Base-by-base conservation (phyloP, 1,140 invertebrate genomes). In the Formica exsecta region DNA sequence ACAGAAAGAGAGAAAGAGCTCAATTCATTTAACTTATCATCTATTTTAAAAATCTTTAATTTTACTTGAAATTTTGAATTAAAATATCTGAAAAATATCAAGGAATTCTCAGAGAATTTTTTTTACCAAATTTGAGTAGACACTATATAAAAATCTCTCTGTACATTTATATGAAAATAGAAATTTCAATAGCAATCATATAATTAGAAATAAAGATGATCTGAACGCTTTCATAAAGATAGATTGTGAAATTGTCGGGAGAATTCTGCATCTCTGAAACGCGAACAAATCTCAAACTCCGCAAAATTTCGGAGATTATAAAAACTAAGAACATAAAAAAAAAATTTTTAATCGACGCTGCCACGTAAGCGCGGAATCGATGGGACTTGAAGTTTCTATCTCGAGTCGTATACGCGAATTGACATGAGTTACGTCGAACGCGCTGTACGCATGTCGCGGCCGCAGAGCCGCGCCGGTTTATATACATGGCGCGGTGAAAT, bases 401-500 rank as follows among this genome's bases (percentile, higher is more conserved):
- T 13, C 25, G 9, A 38, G 16, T 44, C 38, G 22, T 19, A 0
- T 32, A 16, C 79, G 38, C 54, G 22, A 36, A 19, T 57, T 51
- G 48, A 6, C 16, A 13, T 6, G 38, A 90, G 66, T 86, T 86
- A 89, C 29, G 36, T 41, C 29, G 44, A 89, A 87, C 11, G 64
- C 59, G 93, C 65, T 92, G 91, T 51, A 95, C 94, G 85, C 51
- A 11, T 59, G 66, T 51, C 65, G 48, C 65, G 29, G 44, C 22
- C 48, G 36, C 22, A 22, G 41, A 59, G 62, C 25, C 89, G 68
- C 94, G 65, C 48, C 48, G 48, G 48, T 19, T 51, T 6, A 51
- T 51, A 51, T 51, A 51, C 48, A 51, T 19, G 48, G 48, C 48
- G 95, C 86, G 91, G 92, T 36, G 86, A 91, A 92, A 93, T 92